Percentiles rank a stretch among this genome's conserved stretches.
Evolutionary conservation across 2,113 vertebrate species (phyloP).

Genomic region (pig (Sus scrofa)): T2T-Sscrofa CM000816.6:6905001-6905500

Average conservation of each 20-base stretch:
- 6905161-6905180: neutral
- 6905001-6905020: neutral
- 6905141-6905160: neutral
- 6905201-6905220: neutral
- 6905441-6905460: slow-evolving; percentile 5
- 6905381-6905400: slow-evolving; percentile 1
- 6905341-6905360: neutral
- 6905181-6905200: neutral
- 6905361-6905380: neutral
- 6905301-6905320: neutral
- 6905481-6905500: neutral
- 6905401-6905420: neutral
- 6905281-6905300: neutral
- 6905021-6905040: neutral
- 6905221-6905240: neutral
- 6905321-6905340: neutral
- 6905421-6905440: neutral
- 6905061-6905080: neutral
- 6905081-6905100: too few relatives aligned
- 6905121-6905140: neutral
- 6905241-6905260: rapidly evolving
- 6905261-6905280: neutral
- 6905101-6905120: neutral
- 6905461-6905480: neutral
- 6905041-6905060: neutral